Evolutionary conservation across 1,140 invertebrate genomes (phyloP).

Genomic region (Drosophila busckii): DNA sequence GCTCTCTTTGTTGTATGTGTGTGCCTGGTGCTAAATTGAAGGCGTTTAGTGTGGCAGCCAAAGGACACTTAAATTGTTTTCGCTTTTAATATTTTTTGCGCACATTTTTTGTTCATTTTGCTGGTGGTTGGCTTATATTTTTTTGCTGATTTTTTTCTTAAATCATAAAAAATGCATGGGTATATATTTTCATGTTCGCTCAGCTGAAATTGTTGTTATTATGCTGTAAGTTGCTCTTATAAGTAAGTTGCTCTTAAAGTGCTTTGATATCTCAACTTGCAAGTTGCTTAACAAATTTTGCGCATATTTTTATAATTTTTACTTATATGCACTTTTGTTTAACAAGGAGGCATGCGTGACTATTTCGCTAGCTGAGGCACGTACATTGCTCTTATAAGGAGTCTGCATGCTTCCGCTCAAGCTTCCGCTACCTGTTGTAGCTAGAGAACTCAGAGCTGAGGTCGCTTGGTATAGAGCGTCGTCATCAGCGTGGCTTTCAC

Average conservation of each 20-base stretch:
- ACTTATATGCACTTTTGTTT: too few relatives aligned
- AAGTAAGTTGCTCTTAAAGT: too few relatives aligned
- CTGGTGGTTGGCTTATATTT: too few relatives aligned
- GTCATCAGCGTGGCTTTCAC: conserved; percentile 12
- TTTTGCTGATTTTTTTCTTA: too few relatives aligned
- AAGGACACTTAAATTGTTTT: conserved; percentile 53
- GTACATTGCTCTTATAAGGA: too few relatives aligned
- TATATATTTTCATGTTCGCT: conserved; percentile 47
- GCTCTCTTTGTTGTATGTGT: conserved; percentile 2
- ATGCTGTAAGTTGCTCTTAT: too few relatives aligned
- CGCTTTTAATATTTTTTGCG: conserved; percentile 11
- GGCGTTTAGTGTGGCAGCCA: conserved; percentile 47
- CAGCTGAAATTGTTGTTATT: conserved; percentile 40
- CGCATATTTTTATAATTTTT: too few relatives aligned
- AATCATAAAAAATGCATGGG: conserved; percentile 55
- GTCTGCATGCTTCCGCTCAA: conserved; percentile 43
- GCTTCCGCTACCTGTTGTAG: conserved; percentile 47
- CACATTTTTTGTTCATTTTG: conserved; percentile 13
- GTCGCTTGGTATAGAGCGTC: background rate
- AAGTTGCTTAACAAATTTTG: too few relatives aligned
- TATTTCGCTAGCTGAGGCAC: conserved; percentile 29
- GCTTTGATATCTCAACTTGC: too few relatives aligned
- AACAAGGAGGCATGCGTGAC: too few relatives aligned
- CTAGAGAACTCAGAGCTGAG: background rate
- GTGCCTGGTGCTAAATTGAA: conserved; percentile 52